phyloP scores from a whole-genome alignment of 2,113 vertebrate genomes.

The Osmerus mordax region DNA sequence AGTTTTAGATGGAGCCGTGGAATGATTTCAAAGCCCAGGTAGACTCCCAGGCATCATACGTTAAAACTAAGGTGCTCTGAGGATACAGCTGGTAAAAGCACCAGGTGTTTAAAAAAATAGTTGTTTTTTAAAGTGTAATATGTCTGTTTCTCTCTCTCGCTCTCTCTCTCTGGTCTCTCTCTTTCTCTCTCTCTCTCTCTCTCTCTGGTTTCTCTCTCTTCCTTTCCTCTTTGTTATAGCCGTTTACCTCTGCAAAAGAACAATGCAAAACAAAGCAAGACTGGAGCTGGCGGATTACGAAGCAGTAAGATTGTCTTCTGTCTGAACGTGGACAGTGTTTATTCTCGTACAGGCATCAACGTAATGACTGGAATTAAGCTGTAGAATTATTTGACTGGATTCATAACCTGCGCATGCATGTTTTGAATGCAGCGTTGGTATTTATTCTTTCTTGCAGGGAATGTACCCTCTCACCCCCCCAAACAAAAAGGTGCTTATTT shows the following conservation, averaged over 20 bases:
- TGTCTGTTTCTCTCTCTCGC: not conserved
- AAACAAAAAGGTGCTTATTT: not conserved
- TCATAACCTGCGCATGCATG: no score
- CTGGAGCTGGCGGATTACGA: conserved; percentile 96
- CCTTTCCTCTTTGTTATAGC: conserved; percentile 69
- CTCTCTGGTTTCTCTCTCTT: conserved; percentile 7
- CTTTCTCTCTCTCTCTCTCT: conserved; percentile 14
- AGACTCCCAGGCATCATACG: conserved; percentile 57
- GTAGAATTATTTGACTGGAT: no score
- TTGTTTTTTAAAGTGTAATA: not conserved
- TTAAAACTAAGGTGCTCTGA: conserved; percentile 45
- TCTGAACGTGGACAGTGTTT: not conserved
- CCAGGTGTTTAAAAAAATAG: no score
- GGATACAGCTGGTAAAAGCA: no score
- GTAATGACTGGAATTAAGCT: no score
- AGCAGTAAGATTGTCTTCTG: conserved; percentile 79
- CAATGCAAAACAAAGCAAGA: conserved; percentile 98
- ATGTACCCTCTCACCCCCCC: not conserved
- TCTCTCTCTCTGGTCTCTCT: not conserved
- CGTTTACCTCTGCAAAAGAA: conserved; percentile 98
- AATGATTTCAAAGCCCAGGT: conserved; percentile 56
- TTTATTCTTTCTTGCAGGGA: no score
- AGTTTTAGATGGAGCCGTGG: conserved; percentile 57
- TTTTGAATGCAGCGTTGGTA: no score
- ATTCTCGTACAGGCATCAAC: no score